A percentile compares a stretch with the other conserved stretches of the same genome.
phyloP scores from a whole-genome alignment of 2,113 vertebrate genomes.

The Ophthalmolycus amberensis region DNA sequence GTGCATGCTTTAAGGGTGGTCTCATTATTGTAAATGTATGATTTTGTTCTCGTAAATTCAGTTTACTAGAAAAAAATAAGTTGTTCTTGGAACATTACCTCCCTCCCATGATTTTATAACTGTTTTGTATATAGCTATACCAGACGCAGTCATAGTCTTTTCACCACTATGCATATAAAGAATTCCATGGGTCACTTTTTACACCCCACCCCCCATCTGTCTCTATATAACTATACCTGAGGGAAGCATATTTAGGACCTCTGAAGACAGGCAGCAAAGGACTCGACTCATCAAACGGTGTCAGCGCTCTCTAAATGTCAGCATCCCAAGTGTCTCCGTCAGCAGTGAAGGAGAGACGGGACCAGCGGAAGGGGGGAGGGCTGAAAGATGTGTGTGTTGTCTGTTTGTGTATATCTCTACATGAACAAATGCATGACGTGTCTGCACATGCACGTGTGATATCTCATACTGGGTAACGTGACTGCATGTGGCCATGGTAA shows the following conservation, averaged over 20 bases:
- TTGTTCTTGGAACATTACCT: no score
- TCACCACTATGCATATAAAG: not conserved
- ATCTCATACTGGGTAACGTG: not conserved
- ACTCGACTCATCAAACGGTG: conserved; percentile 43
- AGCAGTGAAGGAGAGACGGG: conserved; percentile 1
- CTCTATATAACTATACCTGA: conserved; percentile 18
- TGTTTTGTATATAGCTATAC: not conserved
- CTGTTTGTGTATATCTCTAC: not conserved
- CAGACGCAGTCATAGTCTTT: not conserved
- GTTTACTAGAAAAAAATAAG: no score
- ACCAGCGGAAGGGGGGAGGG: not conserved
- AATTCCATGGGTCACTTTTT: conserved; percentile 2
- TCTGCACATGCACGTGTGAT: not conserved
- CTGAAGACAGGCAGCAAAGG: conserved; percentile 14
- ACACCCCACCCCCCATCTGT: not conserved
- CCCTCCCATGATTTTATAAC: no score
- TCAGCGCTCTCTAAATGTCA: conserved; percentile 26
- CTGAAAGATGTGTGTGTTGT: not conserved
- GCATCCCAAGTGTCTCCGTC: conserved; percentile 18
- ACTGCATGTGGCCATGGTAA: not conserved
- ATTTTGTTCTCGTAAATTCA: no score
- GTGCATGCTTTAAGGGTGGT: no score
- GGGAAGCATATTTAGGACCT: conserved; percentile 22
- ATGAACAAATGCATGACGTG: not conserved
- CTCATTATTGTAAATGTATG: no score